Percentiles rank a stretch among this genome's conserved stretches.
Conservation (phyloP, 2,113 vertebrate species). For the Misgurnus mizolepis region DNA sequence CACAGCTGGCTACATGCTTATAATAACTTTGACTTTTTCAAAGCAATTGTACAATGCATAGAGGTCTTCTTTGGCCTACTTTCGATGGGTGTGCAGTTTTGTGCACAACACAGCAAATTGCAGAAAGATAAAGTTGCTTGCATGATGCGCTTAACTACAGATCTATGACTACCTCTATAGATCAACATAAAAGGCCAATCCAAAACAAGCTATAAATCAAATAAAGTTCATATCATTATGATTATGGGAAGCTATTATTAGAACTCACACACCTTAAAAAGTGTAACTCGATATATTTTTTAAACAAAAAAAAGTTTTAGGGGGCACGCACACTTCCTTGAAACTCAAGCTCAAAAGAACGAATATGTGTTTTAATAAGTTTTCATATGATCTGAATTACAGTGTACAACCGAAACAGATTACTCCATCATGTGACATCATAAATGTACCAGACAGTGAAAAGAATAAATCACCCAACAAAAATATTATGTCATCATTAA, state of each 20-base stretch:
- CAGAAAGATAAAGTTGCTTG: background rate
- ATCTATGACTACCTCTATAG: background rate
- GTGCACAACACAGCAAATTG: conserved; percentile 26
- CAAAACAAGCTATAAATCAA: conserved; percentile 33
- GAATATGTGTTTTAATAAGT: too few relatives aligned
- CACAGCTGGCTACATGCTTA: conserved; percentile 21
- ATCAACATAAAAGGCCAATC: conserved; percentile 25
- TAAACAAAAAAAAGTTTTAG: too few relatives aligned
- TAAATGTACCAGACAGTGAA: background rate
- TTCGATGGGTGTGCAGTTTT: conserved; percentile 2
- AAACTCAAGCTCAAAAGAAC: too few relatives aligned
- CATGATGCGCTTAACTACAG: background rate
- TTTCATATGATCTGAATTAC: background rate
- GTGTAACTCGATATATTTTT: too few relatives aligned
- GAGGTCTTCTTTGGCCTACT: conserved; percentile 11
- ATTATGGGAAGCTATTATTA: background rate
- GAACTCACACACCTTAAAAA: background rate
- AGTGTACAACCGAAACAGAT: background rate
- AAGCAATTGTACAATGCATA: conserved; percentile 27
- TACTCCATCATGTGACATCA: conserved; percentile 7
- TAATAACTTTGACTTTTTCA: conserved; percentile 36
- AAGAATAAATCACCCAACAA: background rate
- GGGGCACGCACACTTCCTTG: too few relatives aligned
- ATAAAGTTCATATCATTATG: background rate
- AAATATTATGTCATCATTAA: too few relatives aligned